Base-by-base conservation (phyloP, 2,113 vertebrate genomes). In the Toxotes chatareus region DNA sequence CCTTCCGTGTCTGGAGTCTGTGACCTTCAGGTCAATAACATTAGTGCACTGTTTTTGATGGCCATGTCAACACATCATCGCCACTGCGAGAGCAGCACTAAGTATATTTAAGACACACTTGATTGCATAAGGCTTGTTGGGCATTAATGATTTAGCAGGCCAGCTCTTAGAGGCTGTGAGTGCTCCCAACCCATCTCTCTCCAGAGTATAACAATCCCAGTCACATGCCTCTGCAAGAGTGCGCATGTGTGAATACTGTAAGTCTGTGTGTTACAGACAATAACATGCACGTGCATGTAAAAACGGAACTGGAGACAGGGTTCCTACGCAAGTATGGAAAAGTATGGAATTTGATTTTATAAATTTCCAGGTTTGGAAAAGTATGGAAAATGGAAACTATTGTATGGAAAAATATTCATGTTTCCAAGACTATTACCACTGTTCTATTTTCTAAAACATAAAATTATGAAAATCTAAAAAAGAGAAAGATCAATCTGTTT, bases 111-210 rank as follows among this genome's bases (percentile, higher is more conserved):
- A 89, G 66, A 57, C 27, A 65, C 55, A 73, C 40, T 60, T 77
- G 55, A 73, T 44, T 82, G 62, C 64, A 19, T 70, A 72, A 79
- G 77, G 84, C 67, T 56, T 77, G 84, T 75, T 85, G 73, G 67
- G 14, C 38, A 47, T 92, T 46, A 86, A 87, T 87, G 42, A 88
- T 91, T 90, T 59, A 87, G 67, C 53, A 73, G 56, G 69, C n/a
- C 51, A 34, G 65, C 80, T 79, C 76, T 84, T 68, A 77, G 55
- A 61, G 46, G 19, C 49, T 46, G 38, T 46, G 69, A 72, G 56
- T 87, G 73, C 66, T 84, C 17, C 12, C 23, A 63, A 27, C 40
- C 70, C 38, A 11, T 46, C 51, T 62, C 60, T 74, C 61, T 64
- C 38, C 10, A 65, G 49, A 80, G 66, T 62, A 60, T 27, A 65